Evolutionary conservation across 2,797 vertebrate genomes (phyloP).

Genomic region (Poecilia gillii): DNA sequence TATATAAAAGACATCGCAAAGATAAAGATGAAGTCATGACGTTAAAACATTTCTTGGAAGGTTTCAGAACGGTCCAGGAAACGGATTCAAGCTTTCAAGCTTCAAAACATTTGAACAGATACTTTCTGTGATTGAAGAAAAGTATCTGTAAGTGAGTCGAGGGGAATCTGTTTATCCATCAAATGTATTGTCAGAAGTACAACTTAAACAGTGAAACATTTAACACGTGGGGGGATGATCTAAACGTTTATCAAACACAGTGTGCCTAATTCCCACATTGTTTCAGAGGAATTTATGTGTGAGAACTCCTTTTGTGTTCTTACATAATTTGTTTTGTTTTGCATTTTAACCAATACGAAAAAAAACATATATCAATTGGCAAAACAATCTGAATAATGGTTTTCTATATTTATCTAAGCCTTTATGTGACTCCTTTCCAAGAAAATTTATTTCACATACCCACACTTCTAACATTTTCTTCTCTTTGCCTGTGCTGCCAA

Average conservation of each 20-base stretch:
- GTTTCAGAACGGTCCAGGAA: constrained; percentile 1
- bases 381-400: constrained; percentile 1
- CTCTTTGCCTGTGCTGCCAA: constrained; percentile 22
- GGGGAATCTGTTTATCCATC: constrained; percentile 56
- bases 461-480: constrained; percentile 7
- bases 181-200: constrained; percentile 29
- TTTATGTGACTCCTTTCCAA: not conserved
- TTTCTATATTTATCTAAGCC: constrained; percentile 7
- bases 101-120: constrained; percentile 46
- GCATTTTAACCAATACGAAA: constrained; percentile 2
- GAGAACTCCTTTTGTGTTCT: constrained; percentile 7
- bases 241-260: constrained; percentile 25
- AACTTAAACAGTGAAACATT: constrained; percentile 62
- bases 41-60: not conserved
- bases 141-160: constrained; percentile 27
- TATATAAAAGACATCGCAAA: not conserved
- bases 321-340: not conserved
- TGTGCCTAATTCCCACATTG: constrained; percentile 26
- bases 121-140: constrained; percentile 43
- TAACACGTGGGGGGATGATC: constrained; percentile 33
- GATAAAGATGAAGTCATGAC: not conserved
- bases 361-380: constrained; percentile 12
- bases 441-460: constrained; percentile 8
- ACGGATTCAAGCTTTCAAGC: constrained; percentile 14
- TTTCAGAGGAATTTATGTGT: not conserved